Evolutionary conservation across 2,113 vertebrate genomes (phyloP).

Genomic region (Amphiprion ocellaris): DNA sequence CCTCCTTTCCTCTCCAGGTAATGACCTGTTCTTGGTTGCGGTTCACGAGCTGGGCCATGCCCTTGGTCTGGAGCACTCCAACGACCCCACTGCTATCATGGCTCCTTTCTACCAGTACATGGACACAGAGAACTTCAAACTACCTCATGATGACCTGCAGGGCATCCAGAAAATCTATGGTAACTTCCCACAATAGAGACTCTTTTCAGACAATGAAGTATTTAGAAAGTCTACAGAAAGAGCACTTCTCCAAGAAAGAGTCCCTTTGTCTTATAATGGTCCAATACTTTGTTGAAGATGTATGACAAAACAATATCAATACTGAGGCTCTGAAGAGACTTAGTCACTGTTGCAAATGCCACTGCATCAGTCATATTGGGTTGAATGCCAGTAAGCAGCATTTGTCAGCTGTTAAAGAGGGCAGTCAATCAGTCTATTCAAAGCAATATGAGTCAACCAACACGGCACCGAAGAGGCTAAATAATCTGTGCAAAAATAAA

Average conservation of each 20-base stretch:
- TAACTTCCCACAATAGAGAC: constrained; percentile 45
- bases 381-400: constrained; percentile 51
- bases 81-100: constrained; percentile 88
- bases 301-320: constrained; percentile 13
- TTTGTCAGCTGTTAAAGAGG: constrained; percentile 64
- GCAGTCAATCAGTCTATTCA: constrained; percentile 42
- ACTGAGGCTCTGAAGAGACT: constrained; percentile 2
- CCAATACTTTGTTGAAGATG: constrained; percentile 16
- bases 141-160: constrained; percentile 88
- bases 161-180: constrained; percentile 89
- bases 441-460: constrained; percentile 54
- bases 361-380: constrained; percentile 20
- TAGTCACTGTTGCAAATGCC: constrained; percentile 34
- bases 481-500: constrained; percentile 24
- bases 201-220: too few relatives aligned
- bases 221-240: not conserved
- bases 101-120: constrained; percentile 89
- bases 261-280: not conserved
- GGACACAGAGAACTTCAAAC: constrained; percentile 87
- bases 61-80: constrained; percentile 87
- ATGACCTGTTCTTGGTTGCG: constrained; percentile 87
- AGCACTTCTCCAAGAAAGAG: not conserved
- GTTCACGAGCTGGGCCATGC: constrained; percentile 88
- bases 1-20: constrained; percentile 68
- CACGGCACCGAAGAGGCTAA: constrained; percentile 26